A percentile compares a stretch with the other conserved stretches of the same genome.
phyloP scores from a whole-genome alignment of 2,888 invertebrate species.

The Catocala sponsa region DNA sequence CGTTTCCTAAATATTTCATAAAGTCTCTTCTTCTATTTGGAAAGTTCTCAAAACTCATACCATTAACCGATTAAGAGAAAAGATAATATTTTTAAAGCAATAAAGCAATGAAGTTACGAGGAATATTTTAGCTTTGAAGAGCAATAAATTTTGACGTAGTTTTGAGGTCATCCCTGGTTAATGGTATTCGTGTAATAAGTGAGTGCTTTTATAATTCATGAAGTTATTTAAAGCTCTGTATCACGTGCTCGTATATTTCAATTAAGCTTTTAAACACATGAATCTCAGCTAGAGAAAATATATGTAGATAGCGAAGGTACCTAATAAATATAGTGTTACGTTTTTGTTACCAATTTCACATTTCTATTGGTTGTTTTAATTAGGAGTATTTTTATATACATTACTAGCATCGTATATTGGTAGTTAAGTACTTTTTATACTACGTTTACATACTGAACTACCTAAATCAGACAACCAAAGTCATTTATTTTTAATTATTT shows the following conservation, averaged over 20 bases:
- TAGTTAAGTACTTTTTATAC: too few species aligned
- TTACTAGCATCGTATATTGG: too few species aligned
- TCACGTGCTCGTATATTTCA: background rate
- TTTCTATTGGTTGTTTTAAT: too few species aligned
- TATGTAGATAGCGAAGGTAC: too few species aligned
- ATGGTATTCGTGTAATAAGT: slow-evolving; percentile 7
- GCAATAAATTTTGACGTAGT: slow-evolving; percentile 13
- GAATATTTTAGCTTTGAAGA: slow-evolving; percentile 36
- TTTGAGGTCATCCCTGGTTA: slow-evolving; percentile 19
- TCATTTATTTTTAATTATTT: too few species aligned
- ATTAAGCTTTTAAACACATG: background rate
- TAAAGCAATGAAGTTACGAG: slow-evolving; percentile 30
- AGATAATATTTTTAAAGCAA: slow-evolving; percentile 47
- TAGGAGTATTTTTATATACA: too few species aligned
- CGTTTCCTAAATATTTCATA: slow-evolving; percentile 15
- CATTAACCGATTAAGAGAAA: slow-evolving; percentile 43
- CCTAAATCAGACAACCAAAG: too few species aligned
- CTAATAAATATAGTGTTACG: too few species aligned
- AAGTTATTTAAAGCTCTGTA: background rate
- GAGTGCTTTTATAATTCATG: slow-evolving; percentile 3
- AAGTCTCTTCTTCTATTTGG: slow-evolving; percentile 37
- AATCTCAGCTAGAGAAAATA: too few species aligned
- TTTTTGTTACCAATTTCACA: too few species aligned
- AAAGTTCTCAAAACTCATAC: slow-evolving; percentile 48
- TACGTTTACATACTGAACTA: too few species aligned